Conservation (phyloP, 2,113 vertebrate species). For the Cyphomyrus plagiostoma region DNA sequence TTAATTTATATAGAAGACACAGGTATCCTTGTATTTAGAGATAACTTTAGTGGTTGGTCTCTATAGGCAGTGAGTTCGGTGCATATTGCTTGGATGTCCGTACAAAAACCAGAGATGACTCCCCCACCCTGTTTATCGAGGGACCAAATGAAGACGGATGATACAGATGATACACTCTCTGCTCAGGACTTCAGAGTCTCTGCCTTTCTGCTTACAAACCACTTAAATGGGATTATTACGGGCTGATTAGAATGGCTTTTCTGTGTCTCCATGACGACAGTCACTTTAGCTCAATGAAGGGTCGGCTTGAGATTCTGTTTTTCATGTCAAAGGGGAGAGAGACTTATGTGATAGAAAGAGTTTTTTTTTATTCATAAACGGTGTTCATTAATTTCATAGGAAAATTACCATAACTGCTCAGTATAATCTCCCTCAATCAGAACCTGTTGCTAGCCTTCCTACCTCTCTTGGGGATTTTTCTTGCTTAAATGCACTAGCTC, state of each 20-base stretch:
- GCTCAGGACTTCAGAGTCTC: background rate
- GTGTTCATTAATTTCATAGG: constrained; percentile 6
- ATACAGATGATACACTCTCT: background rate
- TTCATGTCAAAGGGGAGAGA: constrained; percentile 1
- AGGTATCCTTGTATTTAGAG: background rate
- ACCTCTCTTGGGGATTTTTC: background rate
- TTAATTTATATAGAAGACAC: background rate
- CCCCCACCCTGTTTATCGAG: background rate
- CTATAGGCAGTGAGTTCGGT: background rate
- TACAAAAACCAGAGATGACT: background rate
- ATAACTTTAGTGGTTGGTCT: background rate
- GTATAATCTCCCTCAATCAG: background rate
- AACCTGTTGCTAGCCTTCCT: background rate
- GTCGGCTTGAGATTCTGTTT: background rate
- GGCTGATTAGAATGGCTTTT: background rate
- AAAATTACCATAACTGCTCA: background rate
- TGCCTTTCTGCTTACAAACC: background rate
- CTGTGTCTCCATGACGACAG: constrained; percentile 13
- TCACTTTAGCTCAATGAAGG: background rate
- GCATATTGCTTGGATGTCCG: background rate
- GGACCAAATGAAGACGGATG: background rate
- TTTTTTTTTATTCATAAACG: background rate
- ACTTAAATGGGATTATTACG: background rate
- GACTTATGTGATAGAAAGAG: background rate
- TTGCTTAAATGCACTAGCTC: background rate